Evolutionary conservation across 2,888 invertebrate species (phyloP), one percentile per base, ranked within the genome.

Genomic region (Tipula helvola): DNA sequence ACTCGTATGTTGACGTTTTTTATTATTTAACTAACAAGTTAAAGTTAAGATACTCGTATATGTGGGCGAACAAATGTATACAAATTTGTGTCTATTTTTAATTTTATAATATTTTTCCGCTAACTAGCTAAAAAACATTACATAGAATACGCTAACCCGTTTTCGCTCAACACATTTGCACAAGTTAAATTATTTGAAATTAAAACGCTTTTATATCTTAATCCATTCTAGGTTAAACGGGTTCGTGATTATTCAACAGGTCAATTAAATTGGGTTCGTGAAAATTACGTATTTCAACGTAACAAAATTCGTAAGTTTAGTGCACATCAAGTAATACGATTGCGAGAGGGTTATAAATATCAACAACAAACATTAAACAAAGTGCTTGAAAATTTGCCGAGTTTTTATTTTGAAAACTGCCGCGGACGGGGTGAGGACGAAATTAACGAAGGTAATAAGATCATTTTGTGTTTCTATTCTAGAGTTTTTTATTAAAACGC

Each of bases 311-410:
- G 98, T 86, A 98, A 98, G 91, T 98, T 98, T 92, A 97, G 98
- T 92, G 95, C 97, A 28, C 97, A 97, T 90, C 98, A 98, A 92
- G 95, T 98, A 87, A 92, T 98, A 85, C 94, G 97, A 86, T 92
- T 98, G 84, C 95, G 98, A 42, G 98, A 98, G 91, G 97, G 97
- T 10, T 98, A 97, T 93, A 98, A 98, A 91, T 96, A 97, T 90
- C 98, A 98, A 91, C 98, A 98, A 91, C 97, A 97, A 91, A 97
- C 98, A 12, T 92, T 98, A 86, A 97, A 97, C 92, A 98, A 98
- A 91, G 96, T 98, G 5, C 92, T 98, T 87, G 98, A 98, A 91
- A 98, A 97, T 91, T 93, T 98, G 89, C 97, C 97, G 71, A 96
- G 95, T 89, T 93, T 97, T 87, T 97, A 98, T 92, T 95, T 98